Percentiles rank a stretch among this genome's conserved stretches.
Evolutionary conservation across 2,113 vertebrate genomes (phyloP).

Genomic region (Sinocyclocheilus rhinocerous): DNA sequence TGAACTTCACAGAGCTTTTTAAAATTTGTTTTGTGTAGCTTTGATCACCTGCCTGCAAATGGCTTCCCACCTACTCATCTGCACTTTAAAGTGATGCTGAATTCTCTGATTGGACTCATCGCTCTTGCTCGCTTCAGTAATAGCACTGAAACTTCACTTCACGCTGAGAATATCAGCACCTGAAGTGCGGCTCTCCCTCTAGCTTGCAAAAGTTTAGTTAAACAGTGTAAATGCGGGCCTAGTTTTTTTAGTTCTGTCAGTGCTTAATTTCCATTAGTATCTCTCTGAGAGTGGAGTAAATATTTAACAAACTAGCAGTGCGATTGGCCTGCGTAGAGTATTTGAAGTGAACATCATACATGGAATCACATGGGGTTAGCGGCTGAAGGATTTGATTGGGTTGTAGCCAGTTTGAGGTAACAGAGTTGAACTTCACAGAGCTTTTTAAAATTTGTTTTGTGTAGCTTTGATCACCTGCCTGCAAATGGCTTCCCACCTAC

Average conservation of each 20-base stretch:
- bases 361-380: not conserved
- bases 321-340: not conserved
- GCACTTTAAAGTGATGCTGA: slow-evolving; percentile 24
- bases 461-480: slow-evolving; percentile 32
- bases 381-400: not conserved
- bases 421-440: not conserved
- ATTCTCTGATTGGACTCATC: slow-evolving; percentile 9
- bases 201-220: not conserved
- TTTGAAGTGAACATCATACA: slow-evolving; percentile 26
- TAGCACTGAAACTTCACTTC: not conserved
- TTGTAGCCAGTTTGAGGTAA: not conserved
- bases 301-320: not conserved
- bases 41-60: slow-evolving; percentile 34
- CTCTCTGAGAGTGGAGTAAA: not conserved
- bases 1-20: slow-evolving; percentile 14
- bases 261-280: not conserved
- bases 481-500: slow-evolving; percentile 18
- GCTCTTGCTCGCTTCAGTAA: not conserved
- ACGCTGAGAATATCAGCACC: not conserved
- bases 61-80: slow-evolving; percentile 21
- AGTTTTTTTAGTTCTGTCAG: no score
- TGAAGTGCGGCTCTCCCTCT: not conserved
- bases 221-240: not conserved
- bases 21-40: slow-evolving; percentile 8
- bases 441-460: slow-evolving; percentile 13